phyloP scores from a whole-genome alignment of 1,140 invertebrate species.

The Drosophila jambulina region DNA sequence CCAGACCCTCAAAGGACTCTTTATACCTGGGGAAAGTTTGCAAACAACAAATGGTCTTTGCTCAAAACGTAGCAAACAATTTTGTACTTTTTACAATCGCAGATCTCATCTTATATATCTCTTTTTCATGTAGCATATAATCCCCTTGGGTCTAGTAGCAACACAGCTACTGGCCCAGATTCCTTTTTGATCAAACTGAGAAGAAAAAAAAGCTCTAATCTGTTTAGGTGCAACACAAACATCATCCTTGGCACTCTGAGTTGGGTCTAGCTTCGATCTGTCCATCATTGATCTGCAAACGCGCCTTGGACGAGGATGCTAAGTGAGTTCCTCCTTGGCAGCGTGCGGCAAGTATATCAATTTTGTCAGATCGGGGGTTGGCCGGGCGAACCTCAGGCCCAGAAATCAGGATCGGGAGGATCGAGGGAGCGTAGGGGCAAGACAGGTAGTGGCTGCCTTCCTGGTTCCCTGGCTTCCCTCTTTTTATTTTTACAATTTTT shows the following conservation, averaged over 20 bases:
- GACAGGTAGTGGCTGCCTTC: slow-evolving; percentile 28
- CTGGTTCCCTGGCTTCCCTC: not conserved
- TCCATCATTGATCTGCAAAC: slow-evolving; percentile 28
- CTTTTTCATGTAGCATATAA: not conserved
- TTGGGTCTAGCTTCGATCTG: slow-evolving; percentile 37
- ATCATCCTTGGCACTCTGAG: slow-evolving; percentile 30
- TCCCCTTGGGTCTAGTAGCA: slow-evolving; percentile 1
- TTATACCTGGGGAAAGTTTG: too few species aligned
- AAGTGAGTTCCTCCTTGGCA: slow-evolving; percentile 29
- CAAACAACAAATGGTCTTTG: too few species aligned
- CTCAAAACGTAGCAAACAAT: too few species aligned
- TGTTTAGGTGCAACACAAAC: slow-evolving; percentile 46
- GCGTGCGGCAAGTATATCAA: slow-evolving; percentile 63
- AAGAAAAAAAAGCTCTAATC: slow-evolving; percentile 17
- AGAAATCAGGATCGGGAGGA: slow-evolving; percentile 7
- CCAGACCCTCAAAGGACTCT: not conserved
- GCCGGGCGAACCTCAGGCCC: not conserved
- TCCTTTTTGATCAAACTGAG: not conserved
- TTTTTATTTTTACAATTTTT: not conserved
- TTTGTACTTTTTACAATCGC: not conserved
- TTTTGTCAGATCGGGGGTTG: slow-evolving; percentile 50
- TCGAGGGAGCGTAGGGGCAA: not conserved
- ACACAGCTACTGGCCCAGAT: not conserved
- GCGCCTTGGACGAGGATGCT: slow-evolving; percentile 2
- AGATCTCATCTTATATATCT: not conserved